phyloP scores from a whole-genome alignment of 1,140 invertebrate species.

The Papilio dardanus region DNA sequence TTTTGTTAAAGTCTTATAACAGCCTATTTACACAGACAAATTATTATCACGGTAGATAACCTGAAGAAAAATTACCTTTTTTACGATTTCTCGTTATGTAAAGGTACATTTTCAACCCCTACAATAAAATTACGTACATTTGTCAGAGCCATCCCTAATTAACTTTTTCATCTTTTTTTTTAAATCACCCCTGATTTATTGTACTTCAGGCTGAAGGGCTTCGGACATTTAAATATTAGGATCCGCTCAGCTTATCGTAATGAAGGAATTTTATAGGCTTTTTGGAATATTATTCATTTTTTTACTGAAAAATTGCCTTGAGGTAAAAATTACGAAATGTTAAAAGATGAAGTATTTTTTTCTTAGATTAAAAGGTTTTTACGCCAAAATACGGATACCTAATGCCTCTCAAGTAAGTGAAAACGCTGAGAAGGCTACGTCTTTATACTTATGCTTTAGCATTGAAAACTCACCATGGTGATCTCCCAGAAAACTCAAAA shows the following conservation, averaged over 20 bases:
- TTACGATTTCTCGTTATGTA: conserved; percentile 18
- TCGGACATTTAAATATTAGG: conserved; percentile 19
- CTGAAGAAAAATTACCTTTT: conserved; percentile 11
- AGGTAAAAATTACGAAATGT: no score
- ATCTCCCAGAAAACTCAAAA: no score
- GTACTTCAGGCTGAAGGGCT: conserved; percentile 12
- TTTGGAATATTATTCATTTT: background rate
- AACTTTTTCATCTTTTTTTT: conserved; percentile 27
- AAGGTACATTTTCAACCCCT: conserved; percentile 24
- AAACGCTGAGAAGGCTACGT: no score
- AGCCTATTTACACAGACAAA: conserved; percentile 4
- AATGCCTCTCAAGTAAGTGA: no score
- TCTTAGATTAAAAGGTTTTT: no score
- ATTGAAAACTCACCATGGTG: no score
- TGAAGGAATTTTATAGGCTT: background rate
- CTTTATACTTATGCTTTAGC: no score
- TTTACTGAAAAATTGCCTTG: background rate
- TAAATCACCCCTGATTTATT: conserved; percentile 25
- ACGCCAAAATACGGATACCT: no score
- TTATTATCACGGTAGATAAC: conserved; percentile 1
- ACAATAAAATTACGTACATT: conserved; percentile 30
- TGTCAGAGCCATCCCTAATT: conserved; percentile 25
- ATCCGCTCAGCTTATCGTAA: background rate
- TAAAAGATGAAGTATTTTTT: no score
- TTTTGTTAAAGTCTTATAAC: background rate